These are phyloP conservation scores for Microhierax caerulescens DNA, from an alignment of 2,797 vertebrate genomes.

Conservation along the genomic window DNA sequence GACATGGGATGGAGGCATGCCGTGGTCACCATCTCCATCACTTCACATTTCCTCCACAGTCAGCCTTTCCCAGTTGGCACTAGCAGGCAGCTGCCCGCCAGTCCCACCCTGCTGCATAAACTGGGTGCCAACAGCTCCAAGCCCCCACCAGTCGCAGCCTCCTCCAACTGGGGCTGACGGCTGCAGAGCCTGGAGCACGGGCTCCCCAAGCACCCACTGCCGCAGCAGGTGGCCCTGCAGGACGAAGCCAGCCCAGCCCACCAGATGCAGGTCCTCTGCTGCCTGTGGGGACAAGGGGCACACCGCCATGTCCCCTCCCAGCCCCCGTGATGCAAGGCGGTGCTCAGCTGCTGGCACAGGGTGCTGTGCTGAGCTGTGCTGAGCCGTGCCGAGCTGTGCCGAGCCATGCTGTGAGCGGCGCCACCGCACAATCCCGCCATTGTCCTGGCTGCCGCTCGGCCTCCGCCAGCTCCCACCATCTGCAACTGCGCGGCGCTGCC, in stretches of 20 bases:
- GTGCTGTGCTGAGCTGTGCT: not conserved
- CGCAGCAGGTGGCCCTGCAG: fast-evolving
- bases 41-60: not conserved
- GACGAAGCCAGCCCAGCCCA: not conserved
- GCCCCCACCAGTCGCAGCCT: not conserved
- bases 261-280: fast-evolving
- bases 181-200: not conserved
- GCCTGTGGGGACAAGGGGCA: not conserved
- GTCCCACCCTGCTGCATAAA: fast-evolving
- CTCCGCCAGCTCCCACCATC: not conserved
- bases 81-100: not conserved
- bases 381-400: not conserved
- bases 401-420: not conserved
- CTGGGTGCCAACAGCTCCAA: not conserved
- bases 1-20: not conserved
- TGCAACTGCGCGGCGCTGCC: not conserved
- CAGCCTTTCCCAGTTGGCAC: not conserved
- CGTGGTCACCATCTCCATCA: not conserved
- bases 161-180: fast-evolving
- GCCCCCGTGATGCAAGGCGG: not conserved
- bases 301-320: not conserved
- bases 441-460: not conserved
- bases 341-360: not conserved
- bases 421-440: not conserved
- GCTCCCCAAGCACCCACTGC: not conserved